phyloP scores from a whole-genome alignment of 37 sponge, comb jelly and placozoan genomes.

The Mnemiopsis leidyi region DNA sequence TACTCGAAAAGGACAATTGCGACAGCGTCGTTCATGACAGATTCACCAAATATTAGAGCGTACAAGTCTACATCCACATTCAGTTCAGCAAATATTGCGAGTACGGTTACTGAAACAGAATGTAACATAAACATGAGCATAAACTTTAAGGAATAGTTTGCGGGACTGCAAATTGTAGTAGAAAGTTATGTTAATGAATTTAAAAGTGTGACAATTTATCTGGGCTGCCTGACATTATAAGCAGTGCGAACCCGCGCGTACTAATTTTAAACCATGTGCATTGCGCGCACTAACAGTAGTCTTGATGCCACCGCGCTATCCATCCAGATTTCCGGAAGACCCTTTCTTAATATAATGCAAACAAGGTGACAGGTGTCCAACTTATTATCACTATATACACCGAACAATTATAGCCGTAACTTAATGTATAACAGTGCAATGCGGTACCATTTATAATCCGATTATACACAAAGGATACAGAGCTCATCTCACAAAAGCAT shows the following conservation, averaged over 20 bases:
- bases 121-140: too few relatives aligned
- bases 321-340: neutral
- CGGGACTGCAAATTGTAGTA: too few relatives aligned
- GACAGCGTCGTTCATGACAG: conserved; percentile 99
- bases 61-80: conserved; percentile 91
- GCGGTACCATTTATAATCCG: neutral
- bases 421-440: neutral
- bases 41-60: conserved; percentile 97
- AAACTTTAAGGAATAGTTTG: too few relatives aligned
- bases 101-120: conserved; percentile 82
- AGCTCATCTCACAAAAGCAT: neutral
- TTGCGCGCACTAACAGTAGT: neutral
- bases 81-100: conserved; percentile 95
- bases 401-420: neutral
- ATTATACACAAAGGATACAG: neutral
- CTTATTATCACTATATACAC: neutral
- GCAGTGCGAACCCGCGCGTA: too few relatives aligned
- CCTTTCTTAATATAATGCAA: too few relatives aligned
- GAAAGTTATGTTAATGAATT: too few relatives aligned
- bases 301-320: neutral
- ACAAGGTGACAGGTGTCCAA: neutral
- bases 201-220: too few relatives aligned
- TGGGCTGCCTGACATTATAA: too few relatives aligned
- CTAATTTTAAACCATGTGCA: neutral
- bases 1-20: conserved; percentile 85